Evolutionary conservation across 2,113 vertebrate genomes (phyloP).

Genomic region (Phocoena phocoena): DNA sequence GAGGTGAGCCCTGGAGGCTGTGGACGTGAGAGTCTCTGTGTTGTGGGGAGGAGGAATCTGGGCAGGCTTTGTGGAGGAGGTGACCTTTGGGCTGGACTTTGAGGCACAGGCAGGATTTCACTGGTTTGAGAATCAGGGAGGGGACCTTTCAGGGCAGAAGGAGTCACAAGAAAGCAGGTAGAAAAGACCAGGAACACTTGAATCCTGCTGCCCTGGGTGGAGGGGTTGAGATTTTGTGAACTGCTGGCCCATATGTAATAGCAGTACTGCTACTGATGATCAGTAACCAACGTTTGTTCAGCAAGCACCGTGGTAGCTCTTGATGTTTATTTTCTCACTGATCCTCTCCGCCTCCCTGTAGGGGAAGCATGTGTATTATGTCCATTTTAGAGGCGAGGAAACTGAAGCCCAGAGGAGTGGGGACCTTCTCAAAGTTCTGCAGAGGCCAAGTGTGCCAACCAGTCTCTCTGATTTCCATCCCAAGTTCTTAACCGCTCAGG

Average conservation of each 20-base stretch:
- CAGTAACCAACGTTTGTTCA: fast-evolving
- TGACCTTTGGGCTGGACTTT: neutral
- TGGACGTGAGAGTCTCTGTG: neutral
- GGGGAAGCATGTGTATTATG: neutral
- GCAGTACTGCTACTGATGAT: fast-evolving
- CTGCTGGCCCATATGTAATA: fast-evolving
- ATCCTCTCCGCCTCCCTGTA: neutral
- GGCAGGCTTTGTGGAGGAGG: neutral
- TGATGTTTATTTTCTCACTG: neutral
- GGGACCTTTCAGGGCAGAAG: neutral
- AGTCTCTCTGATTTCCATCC: neutral
- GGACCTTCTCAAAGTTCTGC: neutral
- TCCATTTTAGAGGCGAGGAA: neutral
- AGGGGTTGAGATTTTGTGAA: neutral
- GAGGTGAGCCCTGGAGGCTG: neutral
- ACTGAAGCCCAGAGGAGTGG: neutral
- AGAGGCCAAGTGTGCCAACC: neutral
- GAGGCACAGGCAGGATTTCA: neutral
- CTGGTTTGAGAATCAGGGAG: neutral
- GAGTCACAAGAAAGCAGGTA: neutral
- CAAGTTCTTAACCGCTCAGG: neutral
- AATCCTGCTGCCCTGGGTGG: neutral
- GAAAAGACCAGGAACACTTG: neutral
- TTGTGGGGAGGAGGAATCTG: neutral
- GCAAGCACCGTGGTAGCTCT: fast-evolving